Conservation (phyloP, 2,888 invertebrate species). For the Argyra leucocephala region DNA sequence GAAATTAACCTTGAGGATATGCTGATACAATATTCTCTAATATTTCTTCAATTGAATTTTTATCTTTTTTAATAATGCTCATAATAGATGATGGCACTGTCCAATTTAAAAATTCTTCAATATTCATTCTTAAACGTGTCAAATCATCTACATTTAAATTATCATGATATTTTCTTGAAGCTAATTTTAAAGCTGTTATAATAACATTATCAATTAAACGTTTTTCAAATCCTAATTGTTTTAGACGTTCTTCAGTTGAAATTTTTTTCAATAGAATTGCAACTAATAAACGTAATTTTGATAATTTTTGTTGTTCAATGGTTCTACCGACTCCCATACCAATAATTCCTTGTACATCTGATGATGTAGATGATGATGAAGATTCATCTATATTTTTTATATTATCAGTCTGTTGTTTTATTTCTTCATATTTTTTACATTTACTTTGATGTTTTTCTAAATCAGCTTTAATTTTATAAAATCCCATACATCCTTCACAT, state of each 20-base stretch:
- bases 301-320: slow-evolving; percentile 46
- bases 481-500: slow-evolving; percentile 61
- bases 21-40: slow-evolving; percentile 48
- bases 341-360: neutral
- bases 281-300: slow-evolving; percentile 67
- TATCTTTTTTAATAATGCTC: slow-evolving; percentile 63
- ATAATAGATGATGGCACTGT: slow-evolving; percentile 71
- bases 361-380: neutral
- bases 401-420: slow-evolving; percentile 15
- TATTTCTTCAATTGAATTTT: slow-evolving; percentile 67
- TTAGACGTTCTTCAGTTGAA: slow-evolving; percentile 66
- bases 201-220: slow-evolving; percentile 70
- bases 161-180: slow-evolving; percentile 58
- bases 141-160: slow-evolving; percentile 45
- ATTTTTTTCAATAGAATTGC: slow-evolving; percentile 75
- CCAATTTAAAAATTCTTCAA: slow-evolving; percentile 67
- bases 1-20: neutral
- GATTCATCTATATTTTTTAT: slow-evolving; percentile 14
- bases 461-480: slow-evolving; percentile 67
- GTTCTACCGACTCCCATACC: slow-evolving; percentile 33
- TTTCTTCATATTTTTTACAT: slow-evolving; percentile 36
- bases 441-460: slow-evolving; percentile 55
- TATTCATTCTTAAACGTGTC: slow-evolving; percentile 61
- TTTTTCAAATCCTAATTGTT: slow-evolving; percentile 65
- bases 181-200: slow-evolving; percentile 64